Evolutionary conservation across 2,797 vertebrate species (phyloP), one percentile per base, ranked within the genome.

Genomic region (Hylomyscus alleni): DNA sequence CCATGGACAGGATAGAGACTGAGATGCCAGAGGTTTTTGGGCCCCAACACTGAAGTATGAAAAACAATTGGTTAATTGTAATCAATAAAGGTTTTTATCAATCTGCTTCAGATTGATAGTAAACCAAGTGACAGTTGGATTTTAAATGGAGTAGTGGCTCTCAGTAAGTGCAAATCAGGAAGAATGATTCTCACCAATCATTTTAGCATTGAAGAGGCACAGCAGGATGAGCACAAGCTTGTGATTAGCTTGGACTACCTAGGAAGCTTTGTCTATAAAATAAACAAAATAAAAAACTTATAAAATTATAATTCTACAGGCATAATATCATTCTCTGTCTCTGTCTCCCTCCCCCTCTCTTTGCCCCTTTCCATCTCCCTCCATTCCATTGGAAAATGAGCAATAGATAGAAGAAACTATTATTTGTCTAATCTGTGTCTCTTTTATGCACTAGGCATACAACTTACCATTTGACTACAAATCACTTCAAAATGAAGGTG

Each of bases 401-500:
- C 99, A 99, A 97, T 99, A 99, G 97, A 99, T 98, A 3, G 97
- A 99, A 88, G 99, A 99, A 97, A 99, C 99, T 90, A 97, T 99
- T 99, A 78, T 99, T 99, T 75, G 99, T 69, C 98, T 99, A 96
- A 99, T 99, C 99, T 99, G 99, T 85, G 97, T 99, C 98, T 1
- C 98, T 0, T 97, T 94, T 98, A 72, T 98, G 98, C 96, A 98
- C 98, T 94, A 99, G 99, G 97, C 98, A 99, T 0, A 99, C 99
- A 90, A 99, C 99, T 94, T 99, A 99, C 4, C 99, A 99, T 99
- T 98, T 99, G 96, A 97, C 98, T 44, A 98, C 99, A 95, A 99
- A 99, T 6, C 98, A 99, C 83, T 98, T 99, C 97, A 99, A 99
- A 99, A 99, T 99, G 12, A 99, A 62, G 98, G 99, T 99, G 2